Base-by-base conservation (phyloP, 1,140 invertebrate species). In the Drosophila nigromelanica region DNA sequence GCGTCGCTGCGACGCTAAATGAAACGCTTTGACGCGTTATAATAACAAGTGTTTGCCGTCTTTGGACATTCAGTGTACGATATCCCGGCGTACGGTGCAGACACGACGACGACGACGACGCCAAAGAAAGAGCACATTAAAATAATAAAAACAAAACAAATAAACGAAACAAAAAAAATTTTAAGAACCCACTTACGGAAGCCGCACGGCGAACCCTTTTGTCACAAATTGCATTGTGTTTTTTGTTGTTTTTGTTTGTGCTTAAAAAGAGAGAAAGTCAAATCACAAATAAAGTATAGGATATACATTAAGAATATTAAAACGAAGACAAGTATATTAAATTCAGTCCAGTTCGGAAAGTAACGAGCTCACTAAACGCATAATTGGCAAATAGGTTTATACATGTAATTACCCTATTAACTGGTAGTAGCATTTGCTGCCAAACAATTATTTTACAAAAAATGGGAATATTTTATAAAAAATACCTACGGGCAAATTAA, bases 11-110 rank as follows among this genome's bases (percentile, higher is more conserved):
- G 74, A 48, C 76, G 72, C 61, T 78, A 66, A 81, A 77, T 70
- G 62, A 80, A 78, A 73, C 82, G 82, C 76, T 90, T 90, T 86
- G 71, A 81, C 80, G 85, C 85, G 74, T 91, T 91, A 91, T 91
- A 91, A 90, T 91, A 91, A 91, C 80, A 91, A 90, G 90, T 87
- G 83, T 77, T 77, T 82, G 80, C 67, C 80, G 90, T 80, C 90
- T 90, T 91, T 80, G 76, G 78, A 73, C 83, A 91, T 85, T 91
- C 90, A 91, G 90, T 91, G 74, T 85, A 77, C 80, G 74, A 86
- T 82, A 91, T 86, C 80, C 87, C 86, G 90, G 87, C 78, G 73
- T 70, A 79, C 89, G 87, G 90, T 91, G 74, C 79, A 89, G 86
- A 89, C n/a, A n/a, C n/a, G n/a, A n/a, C 18, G 18, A 18, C 85